Evolutionary conservation across 92 coral and sea anemone genomes (phyloP), one percentile per base, ranked within the genome.

Genomic region (Porites divaricata): DNA sequence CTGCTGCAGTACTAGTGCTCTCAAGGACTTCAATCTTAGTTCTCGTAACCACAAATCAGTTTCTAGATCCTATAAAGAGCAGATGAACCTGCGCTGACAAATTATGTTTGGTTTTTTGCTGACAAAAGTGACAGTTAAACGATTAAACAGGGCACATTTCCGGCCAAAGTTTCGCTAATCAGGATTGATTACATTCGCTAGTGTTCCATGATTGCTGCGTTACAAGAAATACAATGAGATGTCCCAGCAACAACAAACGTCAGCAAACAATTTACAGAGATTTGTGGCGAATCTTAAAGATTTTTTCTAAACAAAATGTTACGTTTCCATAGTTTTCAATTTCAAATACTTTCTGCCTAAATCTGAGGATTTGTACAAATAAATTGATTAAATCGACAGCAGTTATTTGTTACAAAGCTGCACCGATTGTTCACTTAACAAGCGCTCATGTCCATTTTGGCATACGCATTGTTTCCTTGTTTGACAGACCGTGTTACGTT

Each of bases 91-190:
- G 28, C 22, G 56, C 24, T 51, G 28, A 54, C 63, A 68, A 80
- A 68, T 80, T 80, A 76, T 64, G 61, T 80, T 80, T 80, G 76
- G 67, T 68, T 67, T 80, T 57, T 54, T 2, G 14, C 54, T 54
- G 76, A 35, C 76, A 68, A 67, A 9, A 19, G 54, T 80, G 84
- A 68, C 84, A 80, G 67, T 25, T n/a, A 24, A 68, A 15, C 48
- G 67, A 67, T 54, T 52, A 67, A 68, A 67, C 12, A 61, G 13
- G 64, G n/a, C 63, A 80, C 53, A 80, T 54, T 80, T 80, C 84
- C 76, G 74, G 67, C 15, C 84, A 17, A 56, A 17, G 17, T 53
- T 68, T 68, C 66, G 52, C 41, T 80, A 68, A 67, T 54, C 75
- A 9, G 51, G 15, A 7, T 10, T 80, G 75, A 68, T 35, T 67